Evolutionary conservation across 2,888 invertebrate species (phyloP).

Genomic region (Amblyjoppa fuscipennis): DNA sequence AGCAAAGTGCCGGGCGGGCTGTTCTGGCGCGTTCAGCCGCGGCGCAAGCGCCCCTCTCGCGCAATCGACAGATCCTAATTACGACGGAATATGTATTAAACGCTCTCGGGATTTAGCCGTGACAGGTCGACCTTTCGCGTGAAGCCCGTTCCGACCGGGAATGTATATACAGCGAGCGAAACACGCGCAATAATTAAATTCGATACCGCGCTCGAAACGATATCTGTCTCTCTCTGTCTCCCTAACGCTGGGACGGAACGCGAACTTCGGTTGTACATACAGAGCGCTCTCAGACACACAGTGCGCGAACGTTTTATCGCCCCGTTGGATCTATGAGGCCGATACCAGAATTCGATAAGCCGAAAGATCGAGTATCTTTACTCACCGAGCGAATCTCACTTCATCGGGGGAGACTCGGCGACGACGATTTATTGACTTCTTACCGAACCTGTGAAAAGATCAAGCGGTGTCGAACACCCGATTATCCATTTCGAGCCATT

Average conservation of each 20-base stretch:
- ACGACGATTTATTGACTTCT: conserved; percentile 44
- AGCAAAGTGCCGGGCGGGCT: conserved; percentile 40
- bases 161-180: conserved; percentile 33
- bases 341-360: conserved; percentile 53
- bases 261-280: conserved; percentile 27
- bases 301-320: conserved; percentile 37
- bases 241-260: conserved; percentile 3
- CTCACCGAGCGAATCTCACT: conserved; percentile 40
- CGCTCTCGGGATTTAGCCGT: conserved; percentile 62
- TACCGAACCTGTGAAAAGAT: conserved; percentile 32
- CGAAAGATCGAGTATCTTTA: conserved; percentile 30
- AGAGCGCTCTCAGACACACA: neutral
- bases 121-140: conserved; percentile 67
- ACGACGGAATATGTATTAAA: conserved; percentile 63
- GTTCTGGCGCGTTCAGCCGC: conserved; percentile 11
- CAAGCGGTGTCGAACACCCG: conserved; percentile 26
- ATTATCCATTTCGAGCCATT: conserved; percentile 1
- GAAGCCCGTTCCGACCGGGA: conserved; percentile 46
- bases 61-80: conserved; percentile 64
- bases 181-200: conserved; percentile 53
- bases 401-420: conserved; percentile 8
- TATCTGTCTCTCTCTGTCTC: neutral
- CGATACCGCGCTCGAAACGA: conserved; percentile 9
- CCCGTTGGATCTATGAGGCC: conserved; percentile 35
- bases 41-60: conserved; percentile 13